Evolutionary conservation across 2,797 vertebrate species (phyloP).

Genomic region (Sebastes cheni): DNA sequence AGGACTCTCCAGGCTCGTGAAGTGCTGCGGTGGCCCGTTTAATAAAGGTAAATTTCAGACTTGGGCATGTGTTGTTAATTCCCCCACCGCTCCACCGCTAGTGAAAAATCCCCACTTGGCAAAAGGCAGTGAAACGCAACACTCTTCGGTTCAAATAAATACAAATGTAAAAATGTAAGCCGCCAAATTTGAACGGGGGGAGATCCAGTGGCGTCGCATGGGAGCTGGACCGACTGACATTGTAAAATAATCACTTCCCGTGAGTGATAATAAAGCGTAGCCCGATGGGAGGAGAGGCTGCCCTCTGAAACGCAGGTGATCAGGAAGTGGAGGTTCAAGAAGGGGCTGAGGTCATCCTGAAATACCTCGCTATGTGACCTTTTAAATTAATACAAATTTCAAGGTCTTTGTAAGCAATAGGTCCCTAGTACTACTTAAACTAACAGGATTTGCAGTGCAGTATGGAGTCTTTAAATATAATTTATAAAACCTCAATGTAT

Average conservation of each 20-base stretch:
- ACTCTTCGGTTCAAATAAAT: slow-evolving; percentile 75
- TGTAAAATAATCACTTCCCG: slow-evolving; percentile 64
- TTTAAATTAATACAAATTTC: slow-evolving; percentile 50
- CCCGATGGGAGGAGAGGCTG: slow-evolving; percentile 19
- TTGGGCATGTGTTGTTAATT: slow-evolving; percentile 72
- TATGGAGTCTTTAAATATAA: slow-evolving; percentile 44
- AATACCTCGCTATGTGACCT: slow-evolving; percentile 37
- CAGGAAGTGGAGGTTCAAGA: slow-evolving; percentile 31
- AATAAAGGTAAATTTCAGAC: slow-evolving; percentile 72
- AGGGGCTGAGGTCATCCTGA: slow-evolving; percentile 25
- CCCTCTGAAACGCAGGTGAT: slow-evolving; percentile 42
- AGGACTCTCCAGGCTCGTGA: slow-evolving; percentile 53
- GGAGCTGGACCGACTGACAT: slow-evolving; percentile 30
- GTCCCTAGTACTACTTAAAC: slow-evolving; percentile 31
- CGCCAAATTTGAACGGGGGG: slow-evolving; percentile 41
- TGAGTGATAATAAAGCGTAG: slow-evolving; percentile 50
- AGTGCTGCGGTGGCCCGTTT: slow-evolving; percentile 59
- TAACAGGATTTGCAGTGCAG: slow-evolving; percentile 21
- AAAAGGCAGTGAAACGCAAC: slow-evolving; percentile 69
- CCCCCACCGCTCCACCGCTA: slow-evolving; percentile 31
- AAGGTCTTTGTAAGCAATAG: slow-evolving; percentile 31
- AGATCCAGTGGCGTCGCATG: slow-evolving; percentile 26
- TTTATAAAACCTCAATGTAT: slow-evolving; percentile 34
- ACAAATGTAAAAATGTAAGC: slow-evolving; percentile 60
- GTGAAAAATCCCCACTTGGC: slow-evolving; percentile 67